Conservation (phyloP, 2,888 invertebrate genomes). For the Epinotia bilunana region DNA sequence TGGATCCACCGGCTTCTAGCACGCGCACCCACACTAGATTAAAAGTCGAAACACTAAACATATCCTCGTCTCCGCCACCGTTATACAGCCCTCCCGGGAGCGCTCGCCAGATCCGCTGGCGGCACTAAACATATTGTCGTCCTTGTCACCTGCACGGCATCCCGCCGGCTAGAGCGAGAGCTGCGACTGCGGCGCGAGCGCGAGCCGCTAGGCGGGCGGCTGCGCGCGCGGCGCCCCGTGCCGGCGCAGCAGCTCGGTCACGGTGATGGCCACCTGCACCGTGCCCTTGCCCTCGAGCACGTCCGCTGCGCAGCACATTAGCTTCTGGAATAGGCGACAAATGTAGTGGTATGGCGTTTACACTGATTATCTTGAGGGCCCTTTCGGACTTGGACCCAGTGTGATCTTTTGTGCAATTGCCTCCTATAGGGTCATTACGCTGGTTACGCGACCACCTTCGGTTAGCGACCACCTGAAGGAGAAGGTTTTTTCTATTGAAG, state of each 20-base stretch:
- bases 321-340: constrained; percentile 86
- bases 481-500: no score
- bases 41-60: background rate
- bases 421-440: no score
- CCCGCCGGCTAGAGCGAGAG: constrained; percentile 61
- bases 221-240: constrained; percentile 58
- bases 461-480: no score
- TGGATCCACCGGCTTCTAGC: no score
- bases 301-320: constrained; percentile 95
- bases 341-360: background rate
- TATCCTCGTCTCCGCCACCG: background rate
- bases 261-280: constrained; percentile 94
- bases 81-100: no score
- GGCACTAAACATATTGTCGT: background rate
- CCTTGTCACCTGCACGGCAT: constrained; percentile 5
- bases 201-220: constrained; percentile 73
- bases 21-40: no score
- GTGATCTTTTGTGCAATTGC: no score
- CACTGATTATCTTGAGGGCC: no score
- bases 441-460: no score
- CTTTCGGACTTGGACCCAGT: no score
- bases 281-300: constrained; percentile 96
- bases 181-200: constrained; percentile 73
- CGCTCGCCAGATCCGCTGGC: no score
- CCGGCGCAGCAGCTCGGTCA: constrained; percentile 91